Base-by-base conservation (phyloP, 2,797 vertebrate species). In the Anguilla pacifica region DNA sequence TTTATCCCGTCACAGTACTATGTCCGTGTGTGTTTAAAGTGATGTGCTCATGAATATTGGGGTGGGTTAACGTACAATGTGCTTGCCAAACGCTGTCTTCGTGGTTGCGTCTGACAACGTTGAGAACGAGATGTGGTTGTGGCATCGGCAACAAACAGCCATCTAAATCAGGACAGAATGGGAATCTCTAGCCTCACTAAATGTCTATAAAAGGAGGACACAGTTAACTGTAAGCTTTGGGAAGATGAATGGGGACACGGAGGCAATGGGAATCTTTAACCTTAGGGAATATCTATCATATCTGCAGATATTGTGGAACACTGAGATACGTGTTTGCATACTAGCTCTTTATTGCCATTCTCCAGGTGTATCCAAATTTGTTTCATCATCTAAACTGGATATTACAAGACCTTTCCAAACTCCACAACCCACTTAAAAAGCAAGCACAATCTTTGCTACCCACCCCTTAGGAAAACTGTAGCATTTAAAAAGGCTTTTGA, bases 31-130 rank as follows among this genome's bases (percentile, higher is more conserved):
- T 83, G 79, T 57, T 19, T 77, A 35, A 79, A 51, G 72, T 77
- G 46, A 53, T 72, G 70, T 82, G 85, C 85, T 83, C 59, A 51
- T 88, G 67, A 25, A 79, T 85, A 55, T 86, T n/a, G 25, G 13
- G 77, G 11, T 57, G 85, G 57, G 53, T 82, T 7, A 53, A 51
- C 49, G 11, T 4, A 53, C 7, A 31, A 49, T 3, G 17, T 46
- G 43, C 43, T 35, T 74, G 70, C n/a, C 70, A 35, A 35, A 91
- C 93, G 94, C 94, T 94, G 95, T 94, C 93, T 93, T 92, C 15
- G 35, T 55, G 79, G 72, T 59, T 53, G 74, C 35, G 51, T 43
- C 39, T 46, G 43, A 22, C 77, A 81, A 35, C 4, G 57, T 55
- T 86, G 51, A 43, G 31, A 81, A 57, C 11, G 39, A 35, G 19